Evolutionary conservation across 2,113 vertebrate species (phyloP), one percentile per base, ranked within the genome.

Genomic region (Planiliza haematocheilus): DNA sequence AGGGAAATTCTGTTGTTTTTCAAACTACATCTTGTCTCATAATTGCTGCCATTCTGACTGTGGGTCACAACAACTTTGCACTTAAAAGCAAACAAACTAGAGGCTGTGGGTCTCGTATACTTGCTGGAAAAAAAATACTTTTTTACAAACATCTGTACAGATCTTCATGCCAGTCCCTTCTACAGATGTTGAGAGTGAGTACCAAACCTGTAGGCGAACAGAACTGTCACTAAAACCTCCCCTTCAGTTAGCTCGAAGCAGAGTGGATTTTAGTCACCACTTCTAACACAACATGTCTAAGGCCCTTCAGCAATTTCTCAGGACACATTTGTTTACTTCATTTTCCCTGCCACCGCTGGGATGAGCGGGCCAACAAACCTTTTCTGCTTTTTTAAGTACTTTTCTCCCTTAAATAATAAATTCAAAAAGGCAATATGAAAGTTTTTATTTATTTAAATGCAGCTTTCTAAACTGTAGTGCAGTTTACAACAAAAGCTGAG

Each of bases 251-350:
- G 49, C 37, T 57, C 39, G 37, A 57, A 39, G 55, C 60, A 18
- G 16, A 10, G 11, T 61, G 14, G 41, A 45, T 20, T 46, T 45
- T 10, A 9, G 1, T 41, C 10, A 18, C 18, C n/a, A 24, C 24
- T 52, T 36, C 55, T 38, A 63, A 64, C 52, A 17, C 37, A 56
- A 24, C 42, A 30, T 12, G 6, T 34, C 13, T 66, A 12, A 13
- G 17, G 46, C 45, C 56, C 18, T 14, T 43, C 41, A 34, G 62
- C 39, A 13, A 48, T 36, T 34, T 45, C 36, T 1, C 52, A 56
- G 36, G 13, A 39, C 39, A 37, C 50, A 56, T 56, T 10, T 57
- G 59, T 77, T 62, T 61, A 56, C 55, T 20, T 24, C 60, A n/a
- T 49, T 55, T 34, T 55, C 16, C 14, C 17, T 48, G n/a, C 11